Evolutionary conservation across 2,113 vertebrate species (phyloP).

Genomic region (Noturus placidus): DNA sequence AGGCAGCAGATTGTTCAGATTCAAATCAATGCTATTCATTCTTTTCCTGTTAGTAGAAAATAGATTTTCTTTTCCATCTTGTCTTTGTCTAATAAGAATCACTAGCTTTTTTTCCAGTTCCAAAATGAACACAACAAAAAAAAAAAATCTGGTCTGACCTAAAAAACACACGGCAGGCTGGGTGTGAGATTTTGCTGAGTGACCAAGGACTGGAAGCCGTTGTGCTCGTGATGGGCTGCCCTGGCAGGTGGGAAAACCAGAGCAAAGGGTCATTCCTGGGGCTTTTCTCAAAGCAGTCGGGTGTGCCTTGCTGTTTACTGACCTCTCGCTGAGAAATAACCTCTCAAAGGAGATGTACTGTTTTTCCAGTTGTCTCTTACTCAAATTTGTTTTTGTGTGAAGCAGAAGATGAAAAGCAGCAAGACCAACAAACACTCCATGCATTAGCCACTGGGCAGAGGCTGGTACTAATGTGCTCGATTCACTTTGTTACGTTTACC

Average conservation of each 20-base stretch:
- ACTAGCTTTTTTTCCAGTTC: not conserved
- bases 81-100: not conserved
- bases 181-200: constrained; percentile 4
- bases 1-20: constrained; percentile 11
- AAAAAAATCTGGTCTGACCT: too few species aligned
- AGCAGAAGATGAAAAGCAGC: constrained; percentile 51
- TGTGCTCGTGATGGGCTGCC: constrained; percentile 58
- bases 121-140: not conserved
- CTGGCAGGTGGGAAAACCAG: constrained; percentile 68
- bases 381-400: constrained; percentile 36
- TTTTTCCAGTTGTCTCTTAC: constrained; percentile 52
- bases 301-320: constrained; percentile 71
- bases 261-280: constrained; percentile 74
- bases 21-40: not conserved
- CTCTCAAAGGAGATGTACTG: constrained; percentile 62
- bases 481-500: too few species aligned
- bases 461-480: too few species aligned
- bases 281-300: constrained; percentile 67
- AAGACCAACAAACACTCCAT: constrained; percentile 10
- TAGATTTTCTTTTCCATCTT: not conserved
- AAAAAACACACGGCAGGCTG: constrained; percentile 32
- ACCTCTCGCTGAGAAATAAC: constrained; percentile 67
- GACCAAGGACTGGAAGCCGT: not conserved
- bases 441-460: not conserved
- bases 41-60: not conserved